Conservation (phyloP, 1,140 invertebrate species). For the Hormaphis cornu region DNA sequence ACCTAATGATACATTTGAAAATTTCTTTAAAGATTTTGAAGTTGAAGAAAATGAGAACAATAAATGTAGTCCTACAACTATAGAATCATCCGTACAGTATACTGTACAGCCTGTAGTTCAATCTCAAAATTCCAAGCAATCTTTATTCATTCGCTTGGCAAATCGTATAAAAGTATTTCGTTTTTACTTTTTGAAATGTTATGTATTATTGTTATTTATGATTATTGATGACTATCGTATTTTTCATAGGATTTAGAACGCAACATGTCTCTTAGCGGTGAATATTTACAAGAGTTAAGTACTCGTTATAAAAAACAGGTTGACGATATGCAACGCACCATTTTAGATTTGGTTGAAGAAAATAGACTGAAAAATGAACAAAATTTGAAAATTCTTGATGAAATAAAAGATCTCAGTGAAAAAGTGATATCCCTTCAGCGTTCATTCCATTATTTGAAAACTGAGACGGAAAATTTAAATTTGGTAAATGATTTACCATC, state of each 20-base stretch:
- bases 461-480: conserved; percentile 17
- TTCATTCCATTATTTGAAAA: background rate
- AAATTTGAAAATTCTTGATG: conserved; percentile 40
- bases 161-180: conserved; percentile 81
- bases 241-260: conserved; percentile 66
- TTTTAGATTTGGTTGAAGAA: conserved; percentile 58
- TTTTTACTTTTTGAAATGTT: background rate
- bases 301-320: conserved; percentile 90
- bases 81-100: background rate
- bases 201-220: background rate
- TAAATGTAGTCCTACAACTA: background rate
- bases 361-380: conserved; percentile 31
- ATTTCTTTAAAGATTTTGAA: conserved; percentile 26
- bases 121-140: conserved; percentile 58
- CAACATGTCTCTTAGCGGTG: conserved; percentile 90
- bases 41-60: conserved; percentile 9
- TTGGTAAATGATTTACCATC: background rate
- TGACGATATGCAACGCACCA: conserved; percentile 83
- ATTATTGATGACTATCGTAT: background rate
- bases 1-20: conserved; percentile 8
- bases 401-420: conserved; percentile 42
- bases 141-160: conserved; percentile 85
- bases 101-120: conserved; percentile 34
- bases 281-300: conserved; percentile 91
- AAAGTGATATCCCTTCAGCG: conserved; percentile 30